A percentile compares a stretch with the other conserved stretches of the same genome.
Evolutionary conservation across 2,888 invertebrate species (phyloP).

Genomic region (Drosophila barbarae): DNA sequence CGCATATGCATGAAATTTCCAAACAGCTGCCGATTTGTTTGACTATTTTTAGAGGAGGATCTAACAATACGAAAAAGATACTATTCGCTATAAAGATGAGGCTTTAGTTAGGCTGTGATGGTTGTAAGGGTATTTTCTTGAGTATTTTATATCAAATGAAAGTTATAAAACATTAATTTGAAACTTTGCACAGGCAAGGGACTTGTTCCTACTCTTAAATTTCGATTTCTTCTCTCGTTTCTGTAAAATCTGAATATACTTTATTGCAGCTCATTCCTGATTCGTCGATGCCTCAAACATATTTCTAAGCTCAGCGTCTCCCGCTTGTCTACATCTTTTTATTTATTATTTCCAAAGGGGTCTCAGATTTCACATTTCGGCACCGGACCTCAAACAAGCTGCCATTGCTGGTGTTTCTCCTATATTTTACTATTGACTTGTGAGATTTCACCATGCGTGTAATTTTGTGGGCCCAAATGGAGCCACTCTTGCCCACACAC

Average conservation of each 20-base stretch:
- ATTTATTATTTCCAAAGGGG: slow-evolving; percentile 21
- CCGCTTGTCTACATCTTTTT: slow-evolving; percentile 24
- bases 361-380: slow-evolving; percentile 72
- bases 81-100: not conserved
- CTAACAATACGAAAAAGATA: slow-evolving; percentile 3
- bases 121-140: not conserved
- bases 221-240: not conserved
- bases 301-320: slow-evolving; percentile 7
- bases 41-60: slow-evolving; percentile 56
- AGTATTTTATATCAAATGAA: not conserved
- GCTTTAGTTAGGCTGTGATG: slow-evolving; percentile 1
- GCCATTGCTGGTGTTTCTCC: slow-evolving; percentile 28
- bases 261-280: slow-evolving; percentile 15
- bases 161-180: not conserved
- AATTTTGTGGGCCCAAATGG: slow-evolving; percentile 54
- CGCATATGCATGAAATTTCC: slow-evolving; percentile 74
- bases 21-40: slow-evolving; percentile 59
- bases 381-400: slow-evolving; percentile 50
- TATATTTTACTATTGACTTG: slow-evolving; percentile 68
- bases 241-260: not conserved
- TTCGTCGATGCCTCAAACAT: slow-evolving; percentile 17
- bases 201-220: not conserved
- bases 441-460: slow-evolving; percentile 71
- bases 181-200: not conserved
- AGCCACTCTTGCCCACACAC: not conserved